Evolutionary conservation across 2,888 invertebrate genomes (phyloP).

Genomic region (Galeruca laticollis): DNA sequence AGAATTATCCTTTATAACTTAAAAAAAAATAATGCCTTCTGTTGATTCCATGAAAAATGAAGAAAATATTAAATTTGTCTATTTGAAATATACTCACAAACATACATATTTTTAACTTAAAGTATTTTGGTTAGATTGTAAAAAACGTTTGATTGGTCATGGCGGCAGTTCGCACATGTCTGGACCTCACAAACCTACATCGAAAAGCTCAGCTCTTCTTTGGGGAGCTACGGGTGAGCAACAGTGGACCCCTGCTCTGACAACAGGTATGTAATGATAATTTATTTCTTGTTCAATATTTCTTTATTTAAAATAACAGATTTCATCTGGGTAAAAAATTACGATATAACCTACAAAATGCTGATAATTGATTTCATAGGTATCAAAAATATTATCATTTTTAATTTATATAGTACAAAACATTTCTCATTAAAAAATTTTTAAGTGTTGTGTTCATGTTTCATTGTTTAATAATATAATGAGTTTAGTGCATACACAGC

Average conservation of each 20-base stretch:
- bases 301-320: neutral
- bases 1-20: too few relatives aligned
- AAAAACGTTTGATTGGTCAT: slow-evolving; percentile 64
- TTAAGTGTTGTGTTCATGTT: neutral
- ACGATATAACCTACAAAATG: neutral
- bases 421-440: neutral
- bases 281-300: neutral
- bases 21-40: too few relatives aligned
- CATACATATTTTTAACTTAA: neutral
- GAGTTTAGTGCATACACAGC: neutral
- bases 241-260: slow-evolving; percentile 96
- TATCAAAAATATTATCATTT: neutral
- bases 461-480: slow-evolving; percentile 5
- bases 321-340: neutral
- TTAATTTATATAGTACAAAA: neutral
- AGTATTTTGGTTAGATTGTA: slow-evolving; percentile 61
- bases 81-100: too few relatives aligned
- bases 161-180: slow-evolving; percentile 57
- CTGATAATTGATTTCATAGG: neutral
- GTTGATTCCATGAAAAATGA: too few relatives aligned
- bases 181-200: slow-evolving; percentile 58
- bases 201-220: slow-evolving; percentile 76
- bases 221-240: slow-evolving; percentile 98
- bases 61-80: too few relatives aligned
- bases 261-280: slow-evolving; percentile 78